A percentile compares a stretch with the other conserved stretches of the same genome.
These are phyloP conservation scores for Philhelius pedissequus DNA, from an alignment of 2,888 invertebrate species.

Conservation along the genomic window DNA sequence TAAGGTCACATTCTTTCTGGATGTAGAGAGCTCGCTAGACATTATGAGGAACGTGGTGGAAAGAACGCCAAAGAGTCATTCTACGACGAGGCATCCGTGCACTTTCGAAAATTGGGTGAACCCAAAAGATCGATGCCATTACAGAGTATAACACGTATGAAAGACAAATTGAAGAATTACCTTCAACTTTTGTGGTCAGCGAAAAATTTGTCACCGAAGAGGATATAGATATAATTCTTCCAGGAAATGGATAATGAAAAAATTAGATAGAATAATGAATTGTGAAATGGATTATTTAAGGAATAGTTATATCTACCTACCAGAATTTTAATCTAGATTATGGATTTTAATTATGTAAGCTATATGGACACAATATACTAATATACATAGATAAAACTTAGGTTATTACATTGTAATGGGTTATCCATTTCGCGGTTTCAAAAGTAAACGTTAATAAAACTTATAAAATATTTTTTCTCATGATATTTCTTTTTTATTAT, in stretches of 20 bases:
- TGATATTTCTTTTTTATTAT: no score
- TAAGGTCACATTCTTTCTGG: conserved; percentile 86
- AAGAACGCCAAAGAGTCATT: conserved; percentile 77
- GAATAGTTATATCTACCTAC: no score
- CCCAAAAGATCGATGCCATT: conserved; percentile 91
- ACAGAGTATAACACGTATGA: conserved; percentile 93
- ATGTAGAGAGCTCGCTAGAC: conserved; percentile 87
- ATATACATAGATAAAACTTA: no score
- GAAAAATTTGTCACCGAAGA: conserved; percentile 92
- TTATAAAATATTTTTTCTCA: no score
- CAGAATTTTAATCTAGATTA: no score
- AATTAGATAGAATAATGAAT: no score
- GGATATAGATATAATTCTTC: conserved; percentile 94
- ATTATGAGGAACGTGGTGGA: conserved; percentile 88
- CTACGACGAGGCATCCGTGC: conserved; percentile 88
- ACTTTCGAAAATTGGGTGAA: conserved; percentile 87
- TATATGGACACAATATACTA: no score
- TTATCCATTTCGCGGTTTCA: no score
- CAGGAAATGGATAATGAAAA: conserved; percentile 88
- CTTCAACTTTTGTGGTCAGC: conserved; percentile 89
- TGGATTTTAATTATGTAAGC: no score
- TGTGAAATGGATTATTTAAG: no score
- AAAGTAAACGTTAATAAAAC: no score
- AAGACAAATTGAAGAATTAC: conserved; percentile 89
- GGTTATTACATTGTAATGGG: no score